Evolutionary conservation across 2,113 vertebrate species (phyloP), one percentile per base, ranked within the genome.

Genomic region (Struthidea cinerea): DNA sequence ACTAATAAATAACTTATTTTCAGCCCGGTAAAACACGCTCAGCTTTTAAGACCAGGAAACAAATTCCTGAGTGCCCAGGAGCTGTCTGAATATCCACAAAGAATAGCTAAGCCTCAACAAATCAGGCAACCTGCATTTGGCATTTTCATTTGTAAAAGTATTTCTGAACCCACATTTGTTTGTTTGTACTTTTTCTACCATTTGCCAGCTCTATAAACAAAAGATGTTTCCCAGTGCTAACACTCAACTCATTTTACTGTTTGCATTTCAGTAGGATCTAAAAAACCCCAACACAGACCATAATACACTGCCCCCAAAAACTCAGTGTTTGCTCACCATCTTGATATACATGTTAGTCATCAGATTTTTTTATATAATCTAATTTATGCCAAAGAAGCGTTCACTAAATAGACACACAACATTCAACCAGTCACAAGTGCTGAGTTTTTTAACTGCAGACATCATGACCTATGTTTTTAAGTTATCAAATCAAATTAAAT

Each of bases 191-290:
- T 93, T 77, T 94, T 78, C 46, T 79, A 68, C 37, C 56, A 59
- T 87, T 97, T 95, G 92, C 60, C 80, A 96, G 79, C 83, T 94
- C 80, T 92, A 70, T 90, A 94, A 93, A 96, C 63, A 93, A 92
- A 97, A 93, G 71, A 92, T 92, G 83, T 76, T 95, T 92, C 83
- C 86, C 53, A 71, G 55, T 53, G 64, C 71, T 89, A 77, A 75
- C 52, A 75, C 39, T 39, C 63, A 64, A 93, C 26, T 92, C 49
- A n/a, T 81, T 92, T 93, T 64, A 67, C 84, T 92, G 76, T 87
- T 86, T 95, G 73, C 49, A 69, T 89, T 86, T 83, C 88, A 75
- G 17, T 8, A 89, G 47, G 70, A 92, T 71, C 59, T 88, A 78
- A 71, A 94, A 95, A 37, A 4, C 5, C 63, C n/a, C 84, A 94